Evolutionary conservation across 2,797 vertebrate genomes (phyloP).

Genomic region (Alectoris magna): DNA sequence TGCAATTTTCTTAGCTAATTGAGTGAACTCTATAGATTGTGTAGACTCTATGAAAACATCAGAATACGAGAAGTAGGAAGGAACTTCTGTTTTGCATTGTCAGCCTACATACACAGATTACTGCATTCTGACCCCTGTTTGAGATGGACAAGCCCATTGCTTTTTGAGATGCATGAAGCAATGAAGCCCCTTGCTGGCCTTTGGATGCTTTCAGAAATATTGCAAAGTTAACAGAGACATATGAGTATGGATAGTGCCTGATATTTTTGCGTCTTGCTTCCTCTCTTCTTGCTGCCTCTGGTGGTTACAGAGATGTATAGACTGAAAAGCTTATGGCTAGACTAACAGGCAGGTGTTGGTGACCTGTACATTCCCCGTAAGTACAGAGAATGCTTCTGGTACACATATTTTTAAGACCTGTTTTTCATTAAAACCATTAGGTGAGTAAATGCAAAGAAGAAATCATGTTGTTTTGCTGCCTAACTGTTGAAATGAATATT

Average conservation of each 20-base stretch:
- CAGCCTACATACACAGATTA: neutral
- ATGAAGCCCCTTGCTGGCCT: neutral
- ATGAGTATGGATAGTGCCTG: neutral
- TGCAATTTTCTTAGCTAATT: neutral
- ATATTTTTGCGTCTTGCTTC: neutral
- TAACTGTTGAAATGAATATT: neutral
- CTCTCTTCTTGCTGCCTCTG: neutral
- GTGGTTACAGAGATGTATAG: neutral
- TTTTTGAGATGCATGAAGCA: neutral
- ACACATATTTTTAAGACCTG: neutral
- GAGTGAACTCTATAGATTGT: neutral
- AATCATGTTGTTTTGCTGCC: neutral
- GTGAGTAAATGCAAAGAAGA: neutral
- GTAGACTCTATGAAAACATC: neutral
- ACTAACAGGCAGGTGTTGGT: neutral
- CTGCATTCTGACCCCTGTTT: neutral
- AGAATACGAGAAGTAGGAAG: neutral
- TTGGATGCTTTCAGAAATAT: neutral
- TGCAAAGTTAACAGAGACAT: neutral
- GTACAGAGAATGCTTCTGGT: neutral
- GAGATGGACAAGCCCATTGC: neutral
- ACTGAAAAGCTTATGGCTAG: neutral
- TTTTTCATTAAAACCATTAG: neutral
- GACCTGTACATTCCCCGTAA: neutral
- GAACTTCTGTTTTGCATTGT: neutral